Evolutionary conservation across 2,888 invertebrate genomes (phyloP).

Genomic region (Melipona beecheii): DNA sequence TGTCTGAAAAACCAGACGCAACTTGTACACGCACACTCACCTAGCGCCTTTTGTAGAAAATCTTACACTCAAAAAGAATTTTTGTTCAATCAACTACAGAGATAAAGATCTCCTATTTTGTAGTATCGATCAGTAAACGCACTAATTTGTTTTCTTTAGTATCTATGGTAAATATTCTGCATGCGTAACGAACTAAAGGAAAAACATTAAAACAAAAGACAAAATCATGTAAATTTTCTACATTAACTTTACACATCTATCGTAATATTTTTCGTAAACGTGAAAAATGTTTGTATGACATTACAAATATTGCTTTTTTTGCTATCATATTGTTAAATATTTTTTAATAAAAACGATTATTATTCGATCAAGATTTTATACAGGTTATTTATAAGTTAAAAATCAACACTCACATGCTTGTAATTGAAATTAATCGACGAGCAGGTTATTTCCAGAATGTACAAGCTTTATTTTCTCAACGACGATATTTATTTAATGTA

Average conservation of each 20-base stretch:
- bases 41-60: conserved; percentile 48
- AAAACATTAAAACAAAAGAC: conserved; percentile 57
- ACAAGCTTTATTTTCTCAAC: conserved; percentile 48
- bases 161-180: conserved; percentile 56
- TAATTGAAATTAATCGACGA: conserved; percentile 34
- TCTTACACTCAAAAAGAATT: conserved; percentile 45
- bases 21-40: conserved; percentile 60
- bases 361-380: conserved; percentile 45
- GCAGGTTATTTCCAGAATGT: conserved; percentile 29
- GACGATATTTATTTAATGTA: conserved; percentile 41
- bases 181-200: conserved; percentile 16
- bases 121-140: conserved; percentile 26
- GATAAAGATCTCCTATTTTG: conserved; percentile 21
- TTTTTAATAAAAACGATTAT: conserved; percentile 79
- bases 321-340: conserved; percentile 77
- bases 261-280: conserved; percentile 18
- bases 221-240: conserved; percentile 33
- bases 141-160: conserved; percentile 55
- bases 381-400: conserved; percentile 49
- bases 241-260: conserved; percentile 3
- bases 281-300: conserved; percentile 28
- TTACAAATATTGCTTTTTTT: conserved; percentile 60
- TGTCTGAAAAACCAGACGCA: conserved; percentile 53
- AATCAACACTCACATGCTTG: conserved; percentile 58
- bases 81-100: conserved; percentile 38